These are phyloP conservation scores for Brachypodius melanocephalos DNA, from an alignment of 2,113 vertebrate genomes.

Conservation along the genomic window DNA sequence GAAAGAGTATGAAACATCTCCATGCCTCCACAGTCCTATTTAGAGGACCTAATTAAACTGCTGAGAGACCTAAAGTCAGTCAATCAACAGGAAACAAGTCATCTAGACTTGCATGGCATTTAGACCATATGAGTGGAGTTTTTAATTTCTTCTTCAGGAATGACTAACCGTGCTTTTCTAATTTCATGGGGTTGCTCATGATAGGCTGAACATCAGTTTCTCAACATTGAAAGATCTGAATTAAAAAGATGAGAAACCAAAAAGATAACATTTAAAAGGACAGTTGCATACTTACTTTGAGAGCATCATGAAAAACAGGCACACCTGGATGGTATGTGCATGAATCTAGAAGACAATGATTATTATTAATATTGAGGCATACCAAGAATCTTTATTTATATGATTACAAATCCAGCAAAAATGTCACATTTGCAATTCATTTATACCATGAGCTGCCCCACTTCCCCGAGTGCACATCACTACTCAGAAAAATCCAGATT, in stretches of 20 bases:
- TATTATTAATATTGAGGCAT: not conserved
- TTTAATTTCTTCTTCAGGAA: not conserved
- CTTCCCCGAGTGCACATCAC: not conserved
- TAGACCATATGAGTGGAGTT: not conserved
- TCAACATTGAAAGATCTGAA: not conserved
- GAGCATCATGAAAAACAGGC: constrained; percentile 95
- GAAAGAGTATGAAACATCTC: not conserved
- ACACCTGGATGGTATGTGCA: constrained; percentile 94
- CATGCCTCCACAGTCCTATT: not conserved
- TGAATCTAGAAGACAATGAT: constrained; percentile 73
- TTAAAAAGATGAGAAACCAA: not conserved
- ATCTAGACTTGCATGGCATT: not conserved
- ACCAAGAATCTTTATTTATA: not conserved
- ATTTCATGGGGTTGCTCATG: not conserved
- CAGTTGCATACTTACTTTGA: constrained; percentile 82
- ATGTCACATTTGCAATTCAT: not conserved
- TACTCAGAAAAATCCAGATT: not conserved
- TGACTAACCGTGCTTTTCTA: not conserved
- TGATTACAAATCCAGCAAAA: not conserved
- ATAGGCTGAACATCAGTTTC: not conserved
- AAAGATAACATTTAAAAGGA: not conserved
- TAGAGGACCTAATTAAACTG: not conserved
- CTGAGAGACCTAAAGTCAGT: not conserved
- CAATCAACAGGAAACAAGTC: not conserved
- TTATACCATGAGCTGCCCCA: not conserved